Evolutionary conservation across 2,797 vertebrate species (phyloP), one percentile per base, ranked within the genome.

Genomic region (Hemitrygon akajei): DNA sequence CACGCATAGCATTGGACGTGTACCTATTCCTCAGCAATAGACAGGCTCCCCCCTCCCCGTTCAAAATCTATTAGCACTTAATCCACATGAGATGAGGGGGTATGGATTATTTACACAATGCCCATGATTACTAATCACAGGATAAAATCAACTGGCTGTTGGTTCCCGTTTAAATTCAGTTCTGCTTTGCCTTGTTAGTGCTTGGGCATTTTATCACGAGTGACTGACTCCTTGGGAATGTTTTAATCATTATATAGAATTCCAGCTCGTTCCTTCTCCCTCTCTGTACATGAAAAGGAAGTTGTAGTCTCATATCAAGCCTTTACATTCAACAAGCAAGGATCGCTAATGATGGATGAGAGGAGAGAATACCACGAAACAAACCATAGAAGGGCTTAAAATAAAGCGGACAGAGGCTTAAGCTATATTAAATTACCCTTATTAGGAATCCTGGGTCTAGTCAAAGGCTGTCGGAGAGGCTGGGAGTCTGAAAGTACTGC

Each of bases 341-440:
- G 96, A 96, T 95, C 95, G 95, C 96, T 97, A 96, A 97, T 98
- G 97, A 98, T 95, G 97, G 96, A 97, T 97, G 97, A 98, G 97
- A 97, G 97, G 96, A 95, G 96, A 97, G 97, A 98, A 98, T 97
- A 97, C 96, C 86, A 97, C 98, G 98, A 98, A 98, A 98, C 98
- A 98, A 98, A 98, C 98, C 98, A 97, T 95, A 96, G 97, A 97
- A 96, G 96, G 97, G 96, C 95, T 93, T 97, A 97, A 97, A 97
- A 97, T 97, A 98, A 98, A 98, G 97, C 97, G 97, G 96, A 97
- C 96, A 96, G 97, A 96, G 97, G 97, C 97, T 98, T 98, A 97
- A 98, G 97, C 98, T 98, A 98, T 98, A 99, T 99, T 99, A 99
- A 99, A 99, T 98, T 98, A 98, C 98, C 98, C 98, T 98, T 98